Conservation (phyloP, 2,113 vertebrate species). For the Toxotes jaculatrix region DNA sequence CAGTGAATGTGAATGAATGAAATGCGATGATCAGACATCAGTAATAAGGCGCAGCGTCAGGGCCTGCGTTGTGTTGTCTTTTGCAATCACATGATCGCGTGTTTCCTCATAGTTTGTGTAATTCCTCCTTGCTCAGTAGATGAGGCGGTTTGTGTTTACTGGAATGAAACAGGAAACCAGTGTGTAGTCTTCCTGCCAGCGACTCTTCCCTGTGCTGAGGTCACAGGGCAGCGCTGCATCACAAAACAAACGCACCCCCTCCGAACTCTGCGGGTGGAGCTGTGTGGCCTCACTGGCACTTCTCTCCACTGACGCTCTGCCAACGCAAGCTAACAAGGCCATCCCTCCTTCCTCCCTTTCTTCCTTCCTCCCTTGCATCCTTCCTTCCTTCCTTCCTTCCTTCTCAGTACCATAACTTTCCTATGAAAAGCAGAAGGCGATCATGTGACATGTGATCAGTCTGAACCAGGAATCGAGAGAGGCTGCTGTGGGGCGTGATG, state of each 20-base stretch:
- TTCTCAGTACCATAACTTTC: slow-evolving; percentile 2
- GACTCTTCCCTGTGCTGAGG: slow-evolving; percentile 22
- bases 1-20: neutral
- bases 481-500: neutral
- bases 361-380: slow-evolving; percentile 8
- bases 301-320: neutral
- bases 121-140: neutral
- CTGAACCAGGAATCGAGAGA: slow-evolving; percentile 46
- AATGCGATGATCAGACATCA: slow-evolving; percentile 11
- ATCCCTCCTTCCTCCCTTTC: slow-evolving; percentile 11
- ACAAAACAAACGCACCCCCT: slow-evolving; percentile 41
- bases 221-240: slow-evolving; percentile 16
- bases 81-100: neutral
- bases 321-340: neutral
- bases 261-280: slow-evolving; percentile 26
- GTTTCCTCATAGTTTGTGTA: neutral
- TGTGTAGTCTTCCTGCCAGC: slow-evolving; percentile 35
- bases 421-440: neutral
- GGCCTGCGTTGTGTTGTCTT: neutral
- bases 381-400: slow-evolving; percentile 11
- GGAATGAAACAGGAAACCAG: slow-evolving; percentile 38
- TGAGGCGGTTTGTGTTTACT: neutral
- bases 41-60: neutral
- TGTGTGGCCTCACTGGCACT: neutral
- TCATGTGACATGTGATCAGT: slow-evolving; percentile 55